These are phyloP conservation scores for Enteromius paludinosus DNA, from an alignment of 2,797 vertebrate species.

Conservation along the genomic window DNA sequence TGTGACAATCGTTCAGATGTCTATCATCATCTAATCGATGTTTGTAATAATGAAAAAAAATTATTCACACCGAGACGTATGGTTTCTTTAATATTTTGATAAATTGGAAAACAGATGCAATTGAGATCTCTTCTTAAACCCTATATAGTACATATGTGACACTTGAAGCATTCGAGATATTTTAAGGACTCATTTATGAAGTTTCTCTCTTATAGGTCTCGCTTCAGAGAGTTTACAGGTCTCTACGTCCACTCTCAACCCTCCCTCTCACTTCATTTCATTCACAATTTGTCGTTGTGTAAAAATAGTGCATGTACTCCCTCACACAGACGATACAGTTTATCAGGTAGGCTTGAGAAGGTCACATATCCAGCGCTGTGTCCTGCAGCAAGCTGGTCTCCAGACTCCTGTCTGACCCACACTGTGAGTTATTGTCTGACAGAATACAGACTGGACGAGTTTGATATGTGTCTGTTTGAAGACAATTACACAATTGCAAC, in stretches of 20 bases:
- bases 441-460: not conserved
- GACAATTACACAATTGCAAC: conserved; percentile 7
- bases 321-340: conserved; percentile 22
- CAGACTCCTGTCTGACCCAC: conserved; percentile 1
- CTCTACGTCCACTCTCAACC: not conserved
- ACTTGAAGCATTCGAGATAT: not conserved
- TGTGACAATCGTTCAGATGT: no score
- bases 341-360: conserved; percentile 44
- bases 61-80: not conserved
- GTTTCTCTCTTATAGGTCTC: conserved; percentile 18
- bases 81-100: not conserved
- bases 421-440: not conserved
- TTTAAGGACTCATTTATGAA: not conserved
- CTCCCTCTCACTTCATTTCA: conserved; percentile 30
- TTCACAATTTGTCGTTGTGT: conserved; percentile 22
- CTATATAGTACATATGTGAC: not conserved
- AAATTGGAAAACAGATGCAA: not conserved
- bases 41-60: no score
- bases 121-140: not conserved
- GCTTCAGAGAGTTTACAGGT: not conserved
- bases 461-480: conserved; percentile 7
- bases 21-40: no score
- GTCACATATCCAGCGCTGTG: conserved; percentile 7
- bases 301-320: conserved; percentile 41
- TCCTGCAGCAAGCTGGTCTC: not conserved